Evolutionary conservation across 2,797 vertebrate species (phyloP).

Genomic region (Chaetophractus vellerosus): DNA sequence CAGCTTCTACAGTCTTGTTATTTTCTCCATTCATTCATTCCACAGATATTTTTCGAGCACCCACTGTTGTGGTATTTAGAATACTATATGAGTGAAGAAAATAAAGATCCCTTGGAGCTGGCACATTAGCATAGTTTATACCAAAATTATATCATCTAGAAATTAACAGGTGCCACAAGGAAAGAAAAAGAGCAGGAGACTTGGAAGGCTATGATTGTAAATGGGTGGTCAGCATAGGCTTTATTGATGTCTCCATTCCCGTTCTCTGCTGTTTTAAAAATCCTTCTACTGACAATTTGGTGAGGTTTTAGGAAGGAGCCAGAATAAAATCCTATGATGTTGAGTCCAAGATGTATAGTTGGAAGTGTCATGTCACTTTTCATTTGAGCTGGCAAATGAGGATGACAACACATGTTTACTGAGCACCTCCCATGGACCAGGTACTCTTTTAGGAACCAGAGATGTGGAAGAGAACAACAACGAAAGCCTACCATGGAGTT

Average conservation of each 20-base stretch:
- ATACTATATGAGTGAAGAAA: not conserved
- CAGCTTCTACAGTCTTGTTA: not conserved
- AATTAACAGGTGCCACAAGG: not conserved
- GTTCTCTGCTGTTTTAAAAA: not conserved
- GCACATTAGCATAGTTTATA: not conserved
- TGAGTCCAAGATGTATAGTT: not conserved
- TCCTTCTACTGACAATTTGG: not conserved
- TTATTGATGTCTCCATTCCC: not conserved
- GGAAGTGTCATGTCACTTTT: not conserved
- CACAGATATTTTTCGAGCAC: not conserved
- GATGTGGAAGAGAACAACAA: not conserved
- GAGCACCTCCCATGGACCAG: not conserved
- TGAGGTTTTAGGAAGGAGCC: not conserved
- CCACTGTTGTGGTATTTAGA: not conserved
- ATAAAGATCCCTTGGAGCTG: not conserved
- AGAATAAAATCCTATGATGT: not conserved
- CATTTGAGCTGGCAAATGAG: not conserved
- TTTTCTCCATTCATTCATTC: not conserved
- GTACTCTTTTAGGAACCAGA: not conserved
- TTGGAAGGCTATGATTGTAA: not conserved
- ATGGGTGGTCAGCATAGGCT: not conserved
- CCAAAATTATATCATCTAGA: not conserved
- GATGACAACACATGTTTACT: not conserved
- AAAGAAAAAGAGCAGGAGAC: not conserved
- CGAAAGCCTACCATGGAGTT: not conserved